Percentiles rank a stretch among this genome's conserved stretches.
Conservation (phyloP, 2,888 invertebrate species). For the Machimus rusticus region DNA sequence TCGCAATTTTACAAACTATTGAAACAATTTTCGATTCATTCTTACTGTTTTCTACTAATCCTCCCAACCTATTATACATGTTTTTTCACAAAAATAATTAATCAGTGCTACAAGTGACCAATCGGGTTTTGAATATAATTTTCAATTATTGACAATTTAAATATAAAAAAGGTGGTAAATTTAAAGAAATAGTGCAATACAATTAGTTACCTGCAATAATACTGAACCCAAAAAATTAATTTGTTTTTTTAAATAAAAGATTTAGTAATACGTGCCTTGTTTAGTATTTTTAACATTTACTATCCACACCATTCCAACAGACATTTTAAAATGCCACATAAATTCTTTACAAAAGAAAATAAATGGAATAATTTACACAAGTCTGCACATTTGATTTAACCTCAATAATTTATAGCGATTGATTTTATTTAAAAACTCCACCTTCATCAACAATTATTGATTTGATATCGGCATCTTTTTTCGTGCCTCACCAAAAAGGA, state of each 20-base stretch:
- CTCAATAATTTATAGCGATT: neutral
- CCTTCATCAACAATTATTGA: neutral
- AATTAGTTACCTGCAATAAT: neutral
- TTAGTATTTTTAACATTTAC: slow-evolving; percentile 5
- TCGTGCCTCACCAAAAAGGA: slow-evolving; percentile 85
- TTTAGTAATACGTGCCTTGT: neutral
- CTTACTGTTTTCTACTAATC: too few species aligned
- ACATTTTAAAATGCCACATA: slow-evolving; percentile 11
- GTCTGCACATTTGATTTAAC: slow-evolving; percentile 13
- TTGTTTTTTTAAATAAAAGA: neutral
- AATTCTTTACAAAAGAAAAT: slow-evolving; percentile 34
- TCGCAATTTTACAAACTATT: too few species aligned
- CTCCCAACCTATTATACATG: neutral
- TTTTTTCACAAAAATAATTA: neutral
- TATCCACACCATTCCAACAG: slow-evolving; percentile 27
- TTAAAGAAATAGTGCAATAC: neutral
- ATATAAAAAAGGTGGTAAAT: too few species aligned
- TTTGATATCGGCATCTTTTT: slow-evolving; percentile 53
- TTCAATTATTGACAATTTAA: too few species aligned
- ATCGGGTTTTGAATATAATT: neutral
- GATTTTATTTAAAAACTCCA: neutral
- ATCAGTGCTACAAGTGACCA: neutral
- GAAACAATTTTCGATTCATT: too few species aligned
- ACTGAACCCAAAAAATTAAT: neutral
- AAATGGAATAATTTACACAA: slow-evolving; percentile 31